These are phyloP conservation scores for Noctua janthe DNA, from an alignment of 2,888 invertebrate genomes.

Conservation along the genomic window DNA sequence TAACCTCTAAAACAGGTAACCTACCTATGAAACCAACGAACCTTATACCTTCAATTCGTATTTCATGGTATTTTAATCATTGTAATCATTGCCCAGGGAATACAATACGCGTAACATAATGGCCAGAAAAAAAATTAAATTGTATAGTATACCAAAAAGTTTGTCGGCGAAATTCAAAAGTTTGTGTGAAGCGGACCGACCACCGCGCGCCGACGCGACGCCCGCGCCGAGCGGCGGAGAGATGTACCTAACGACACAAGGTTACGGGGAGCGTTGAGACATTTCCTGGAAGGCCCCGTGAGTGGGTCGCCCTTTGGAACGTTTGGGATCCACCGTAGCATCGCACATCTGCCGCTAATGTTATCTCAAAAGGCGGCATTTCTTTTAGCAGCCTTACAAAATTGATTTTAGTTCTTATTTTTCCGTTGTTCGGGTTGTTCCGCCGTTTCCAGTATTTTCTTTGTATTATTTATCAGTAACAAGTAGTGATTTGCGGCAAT, in stretches of 20 bases:
- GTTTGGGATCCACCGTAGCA: slow-evolving; percentile 77
- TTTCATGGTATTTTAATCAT: slow-evolving; percentile 72
- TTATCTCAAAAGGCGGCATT: slow-evolving; percentile 69
- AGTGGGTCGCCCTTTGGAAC: slow-evolving; percentile 79
- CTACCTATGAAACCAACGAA: slow-evolving; percentile 4
- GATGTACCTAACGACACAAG: slow-evolving; percentile 74
- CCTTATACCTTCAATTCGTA: slow-evolving; percentile 50
- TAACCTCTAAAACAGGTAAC: slow-evolving; percentile 11
- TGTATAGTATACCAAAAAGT: slow-evolving; percentile 77
- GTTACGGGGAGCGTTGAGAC: slow-evolving; percentile 76
- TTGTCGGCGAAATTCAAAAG: slow-evolving; percentile 86
- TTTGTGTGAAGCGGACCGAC: slow-evolving; percentile 75
- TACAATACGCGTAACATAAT: slow-evolving; percentile 72
- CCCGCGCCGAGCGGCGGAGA: slow-evolving; percentile 60
- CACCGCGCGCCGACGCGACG: slow-evolving; percentile 60
- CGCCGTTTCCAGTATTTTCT: background rate
- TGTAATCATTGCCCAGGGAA: slow-evolving; percentile 72
- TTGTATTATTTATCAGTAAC: slow-evolving; percentile 3
- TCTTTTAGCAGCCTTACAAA: slow-evolving; percentile 66
- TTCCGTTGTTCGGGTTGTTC: slow-evolving; percentile 14
- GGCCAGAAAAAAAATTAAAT: slow-evolving; percentile 75
- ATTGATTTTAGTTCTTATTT: slow-evolving; percentile 31
- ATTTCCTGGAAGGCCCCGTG: slow-evolving; percentile 87
- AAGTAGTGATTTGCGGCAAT: slow-evolving; percentile 5
- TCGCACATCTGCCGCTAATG: slow-evolving; percentile 86